Percentiles rank a stretch among this genome's conserved stretches.
phyloP scores from a whole-genome alignment of 1,140 invertebrate species.

The Apis laboriosa region DNA sequence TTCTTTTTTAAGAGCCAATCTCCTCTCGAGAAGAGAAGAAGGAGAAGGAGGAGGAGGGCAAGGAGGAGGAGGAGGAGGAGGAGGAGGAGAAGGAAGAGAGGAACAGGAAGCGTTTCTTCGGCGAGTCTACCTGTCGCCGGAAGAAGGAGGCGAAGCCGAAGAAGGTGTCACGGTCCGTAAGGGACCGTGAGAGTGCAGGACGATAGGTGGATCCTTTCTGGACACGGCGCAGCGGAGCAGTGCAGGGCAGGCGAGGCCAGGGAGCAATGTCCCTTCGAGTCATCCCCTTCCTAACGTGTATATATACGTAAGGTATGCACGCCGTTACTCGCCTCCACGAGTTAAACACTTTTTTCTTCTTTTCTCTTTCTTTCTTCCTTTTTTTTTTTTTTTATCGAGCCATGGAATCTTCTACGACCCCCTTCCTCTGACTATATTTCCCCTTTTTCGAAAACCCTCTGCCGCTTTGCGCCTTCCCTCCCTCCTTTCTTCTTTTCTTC shows the following conservation, averaged over 20 bases:
- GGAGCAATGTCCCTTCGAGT: slow-evolving; percentile 78
- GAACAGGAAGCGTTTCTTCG: slow-evolving; percentile 36
- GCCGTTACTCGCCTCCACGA: slow-evolving; percentile 76
- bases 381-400: slow-evolving; percentile 60
- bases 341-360: slow-evolving; percentile 1
- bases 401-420: slow-evolving; percentile 62
- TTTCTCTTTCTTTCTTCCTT: no score
- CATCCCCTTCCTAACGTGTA: slow-evolving; percentile 75
- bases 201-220: slow-evolving; percentile 64
- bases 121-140: slow-evolving; percentile 48
- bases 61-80: no score
- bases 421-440: neutral
- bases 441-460: neutral
- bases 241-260: slow-evolving; percentile 69
- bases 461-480: no score
- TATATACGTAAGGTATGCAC: slow-evolving; percentile 75
- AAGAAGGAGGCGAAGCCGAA: slow-evolving; percentile 53
- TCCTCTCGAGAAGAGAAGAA: no score
- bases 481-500: no score
- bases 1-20: no score
- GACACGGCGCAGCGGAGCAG: slow-evolving; percentile 60
- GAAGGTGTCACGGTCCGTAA: slow-evolving; percentile 60
- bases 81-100: neutral
- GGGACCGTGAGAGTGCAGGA: slow-evolving; percentile 62
- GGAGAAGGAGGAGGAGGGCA: no score